Evolutionary conservation across 1,140 invertebrate genomes (phyloP), one percentile per base, ranked within the genome.

Genomic region (Harpegnathos saltator): DNA sequence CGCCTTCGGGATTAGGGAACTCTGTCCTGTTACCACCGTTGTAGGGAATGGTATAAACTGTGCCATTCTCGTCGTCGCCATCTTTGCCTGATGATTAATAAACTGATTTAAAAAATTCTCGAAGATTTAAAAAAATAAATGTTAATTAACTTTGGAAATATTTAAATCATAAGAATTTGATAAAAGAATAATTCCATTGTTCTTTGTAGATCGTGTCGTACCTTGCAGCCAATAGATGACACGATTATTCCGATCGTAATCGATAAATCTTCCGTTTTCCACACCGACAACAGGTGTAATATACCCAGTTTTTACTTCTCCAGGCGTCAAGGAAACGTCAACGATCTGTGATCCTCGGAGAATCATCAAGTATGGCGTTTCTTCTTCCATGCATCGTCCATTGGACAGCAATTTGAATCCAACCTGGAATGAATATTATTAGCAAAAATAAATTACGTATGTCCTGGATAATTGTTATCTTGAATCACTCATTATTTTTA

Each of bases 201-300:
- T n/a, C n/a, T n/a, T n/a, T n/a, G n/a, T n/a, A n/a, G n/a, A n/a
- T n/a, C n/a, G n/a, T 61, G 1, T 63, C 50, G 14, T 74, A 77
- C 75, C 95, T 93, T 98, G 97, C 4, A 98, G 94, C 97, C 97
- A 99, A 92, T 97, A 99, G 5, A 99, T 95, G 7, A 95, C 96
- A 85, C 97, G 96, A 1, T 97, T 97, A 85, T 97, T 96, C 26
- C 97, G 96, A 91, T 99, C 99, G 91, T 97, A 99, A 90, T 99
- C 99, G 65, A 99, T 95, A 82, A 98, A 97, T 0, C 97, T 95
- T 17, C 98, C 98, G 92, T 97, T 97, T 91, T 98, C 97, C 38
- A 99, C 96, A 0, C 98, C 98, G 44, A 99, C 97, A 5, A 99
- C 96, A 0, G 99, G 98, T 3, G 97, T 97, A 66, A 99, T 94